Percentiles rank a stretch among this genome's conserved stretches.
phyloP scores from a whole-genome alignment of 2,888 invertebrate species.

The Spodoptera exigua region DNA sequence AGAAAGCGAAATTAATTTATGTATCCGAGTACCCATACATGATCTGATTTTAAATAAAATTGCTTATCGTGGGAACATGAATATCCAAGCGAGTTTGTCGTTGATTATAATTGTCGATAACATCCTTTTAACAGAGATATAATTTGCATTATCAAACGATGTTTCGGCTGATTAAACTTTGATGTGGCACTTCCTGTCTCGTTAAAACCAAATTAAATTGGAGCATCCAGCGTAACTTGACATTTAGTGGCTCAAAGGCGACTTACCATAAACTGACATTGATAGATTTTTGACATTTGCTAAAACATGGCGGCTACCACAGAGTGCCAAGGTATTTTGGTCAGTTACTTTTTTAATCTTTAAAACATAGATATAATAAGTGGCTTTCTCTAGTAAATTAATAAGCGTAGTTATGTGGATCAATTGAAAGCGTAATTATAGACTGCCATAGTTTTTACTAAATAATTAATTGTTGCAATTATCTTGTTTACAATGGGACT shows the following conservation, averaged over 20 bases:
- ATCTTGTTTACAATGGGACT: conserved; percentile 43
- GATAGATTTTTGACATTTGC: conserved; percentile 17
- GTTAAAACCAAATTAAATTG: conserved; percentile 43
- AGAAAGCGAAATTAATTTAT: conserved; percentile 31
- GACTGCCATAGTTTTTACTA: conserved; percentile 26
- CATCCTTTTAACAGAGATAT: conserved; percentile 51
- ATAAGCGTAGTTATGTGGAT: conserved; percentile 31
- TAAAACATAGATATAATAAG: conserved; percentile 36
- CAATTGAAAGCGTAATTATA: conserved; percentile 50
- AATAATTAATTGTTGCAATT: conserved; percentile 44
- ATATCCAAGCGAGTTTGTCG: conserved; percentile 40
- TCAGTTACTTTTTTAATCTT: conserved; percentile 39
- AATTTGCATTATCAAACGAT: conserved; percentile 54
- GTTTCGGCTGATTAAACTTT: conserved; percentile 48
- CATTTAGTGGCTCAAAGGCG: background rate
- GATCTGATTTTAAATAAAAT: conserved; percentile 25
- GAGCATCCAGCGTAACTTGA: conserved; percentile 11
- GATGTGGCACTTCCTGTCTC: conserved; percentile 50
- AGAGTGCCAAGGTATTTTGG: conserved; percentile 18
- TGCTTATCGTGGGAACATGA: conserved; percentile 47
- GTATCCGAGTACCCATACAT: conserved; percentile 14
- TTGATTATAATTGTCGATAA: conserved; percentile 41
- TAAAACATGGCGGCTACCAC: conserved; percentile 4
- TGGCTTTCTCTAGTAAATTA: conserved; percentile 13
- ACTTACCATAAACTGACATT: conserved; percentile 3